Evolutionary conservation across 2,113 vertebrate species (phyloP).

Genomic region (Charadrius vociferus): DNA sequence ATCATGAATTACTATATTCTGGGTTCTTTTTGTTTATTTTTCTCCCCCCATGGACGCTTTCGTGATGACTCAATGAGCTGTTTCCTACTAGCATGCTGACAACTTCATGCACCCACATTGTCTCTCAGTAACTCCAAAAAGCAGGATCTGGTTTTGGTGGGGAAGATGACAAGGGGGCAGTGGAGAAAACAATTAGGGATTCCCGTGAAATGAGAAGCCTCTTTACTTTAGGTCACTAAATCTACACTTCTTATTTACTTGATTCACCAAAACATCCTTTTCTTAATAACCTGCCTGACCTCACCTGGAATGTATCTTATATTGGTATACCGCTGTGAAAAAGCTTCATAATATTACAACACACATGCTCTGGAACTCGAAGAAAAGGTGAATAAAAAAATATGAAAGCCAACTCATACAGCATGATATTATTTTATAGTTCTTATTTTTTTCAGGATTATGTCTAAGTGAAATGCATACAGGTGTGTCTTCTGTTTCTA

Average conservation of each 20-base stretch:
- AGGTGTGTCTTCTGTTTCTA: neutral
- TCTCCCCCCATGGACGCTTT: neutral
- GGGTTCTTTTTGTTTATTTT: neutral
- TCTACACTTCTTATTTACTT: neutral
- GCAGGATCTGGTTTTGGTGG: neutral
- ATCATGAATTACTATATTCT: neutral
- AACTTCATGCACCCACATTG: neutral
- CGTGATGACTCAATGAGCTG: neutral
- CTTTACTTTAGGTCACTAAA: neutral
- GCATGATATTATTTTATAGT: neutral
- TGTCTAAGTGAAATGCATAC: neutral
- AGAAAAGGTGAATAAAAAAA: neutral
- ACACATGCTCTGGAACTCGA: neutral
- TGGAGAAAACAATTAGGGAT: neutral
- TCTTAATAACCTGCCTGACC: neutral
- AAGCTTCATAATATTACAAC: neutral
- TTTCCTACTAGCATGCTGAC: neutral
- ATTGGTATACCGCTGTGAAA: neutral
- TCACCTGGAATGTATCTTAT: neutral
- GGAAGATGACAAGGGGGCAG: fast-evolving
- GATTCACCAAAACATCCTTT: neutral
- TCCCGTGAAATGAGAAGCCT: neutral
- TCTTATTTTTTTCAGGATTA: neutral
- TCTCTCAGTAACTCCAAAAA: neutral
- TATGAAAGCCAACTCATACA: neutral